Evolutionary conservation across 2,113 vertebrate genomes (phyloP), one percentile per base, ranked within the genome.

Genomic region (Gambusia affinis): DNA sequence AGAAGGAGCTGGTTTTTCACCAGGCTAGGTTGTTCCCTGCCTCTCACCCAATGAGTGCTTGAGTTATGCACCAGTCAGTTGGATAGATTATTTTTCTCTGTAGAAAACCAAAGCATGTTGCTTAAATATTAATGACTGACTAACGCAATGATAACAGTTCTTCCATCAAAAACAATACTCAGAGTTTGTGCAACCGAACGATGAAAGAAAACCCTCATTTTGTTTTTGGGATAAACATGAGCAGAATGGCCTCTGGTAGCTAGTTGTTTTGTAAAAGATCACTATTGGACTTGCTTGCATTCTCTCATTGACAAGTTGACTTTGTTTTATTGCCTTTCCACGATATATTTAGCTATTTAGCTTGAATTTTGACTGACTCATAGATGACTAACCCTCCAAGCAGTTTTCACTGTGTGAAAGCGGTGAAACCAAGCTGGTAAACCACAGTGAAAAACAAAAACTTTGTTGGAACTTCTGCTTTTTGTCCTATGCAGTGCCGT

Each of bases 371-470:
- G 68, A 70, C 0, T 14, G 64, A 47, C 33, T 30, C 14, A 30
- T 69, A 70, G 64, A 62, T 57, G 47, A 57, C 24, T 28, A 12
- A 17, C 61, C 39, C 73, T 33, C 11, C 12, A 66, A 64, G 35
- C 57, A 72, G 35, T 35, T 35, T 35, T 30, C 29, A 2, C 51
- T 29, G 35, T 4, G 42, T 67, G 69, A 51, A 67, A 72, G 67
- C 57, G 44, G 51, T 66, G 83, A 69, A 66, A 67, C 72, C 67
- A 83, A 62, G 73, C 64, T 78, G 72, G 81, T 68, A 30, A 27
- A 61, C 27, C 15, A 29, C 31, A 17, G n/a, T 60, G 35, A 33
- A 73, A 35, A 76, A 74, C 12, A 8, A 73, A 27, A 27, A 27
- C 27, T 78, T 70, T 62, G n/a, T 72, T 70, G 64, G 39, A 64